phyloP scores from a whole-genome alignment of 2,797 vertebrate genomes.

The Enteromius afrohamiltoni region DNA sequence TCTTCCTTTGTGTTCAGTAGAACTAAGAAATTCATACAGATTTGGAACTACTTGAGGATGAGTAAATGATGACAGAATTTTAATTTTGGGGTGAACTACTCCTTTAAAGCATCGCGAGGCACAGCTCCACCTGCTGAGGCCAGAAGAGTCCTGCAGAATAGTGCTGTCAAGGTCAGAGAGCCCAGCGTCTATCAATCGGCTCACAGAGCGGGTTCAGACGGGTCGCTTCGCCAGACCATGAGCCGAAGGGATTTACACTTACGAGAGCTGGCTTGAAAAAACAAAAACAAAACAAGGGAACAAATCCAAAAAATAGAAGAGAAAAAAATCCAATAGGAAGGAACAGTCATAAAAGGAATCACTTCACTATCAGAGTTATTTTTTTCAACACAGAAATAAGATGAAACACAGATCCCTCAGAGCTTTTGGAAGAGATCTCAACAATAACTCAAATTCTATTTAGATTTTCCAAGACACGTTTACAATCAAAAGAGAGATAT shows the following conservation, averaged over 20 bases:
- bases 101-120: background rate
- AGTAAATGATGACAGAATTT: no score
- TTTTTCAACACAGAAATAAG: background rate
- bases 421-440: background rate
- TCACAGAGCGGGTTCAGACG: background rate
- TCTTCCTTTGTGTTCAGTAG: no score
- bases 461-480: background rate
- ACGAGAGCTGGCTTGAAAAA: no score
- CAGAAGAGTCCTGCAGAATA: background rate
- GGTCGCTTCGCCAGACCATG: background rate
- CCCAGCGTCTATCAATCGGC: background rate
- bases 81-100: no score
- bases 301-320: background rate
- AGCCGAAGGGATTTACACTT: background rate
- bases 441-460: no score
- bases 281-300: background rate
- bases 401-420: background rate
- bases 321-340: background rate
- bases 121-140: background rate
- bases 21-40: no score
- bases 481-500: background rate
- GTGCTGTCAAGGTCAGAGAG: background rate
- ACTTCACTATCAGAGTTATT: background rate
- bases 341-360: background rate
- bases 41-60: no score